Percentiles rank a stretch among this genome's conserved stretches.
Conservation (phyloP, 37 sponge, comb jelly and placozoan genomes). For the Ephydatia muelleri region DNA sequence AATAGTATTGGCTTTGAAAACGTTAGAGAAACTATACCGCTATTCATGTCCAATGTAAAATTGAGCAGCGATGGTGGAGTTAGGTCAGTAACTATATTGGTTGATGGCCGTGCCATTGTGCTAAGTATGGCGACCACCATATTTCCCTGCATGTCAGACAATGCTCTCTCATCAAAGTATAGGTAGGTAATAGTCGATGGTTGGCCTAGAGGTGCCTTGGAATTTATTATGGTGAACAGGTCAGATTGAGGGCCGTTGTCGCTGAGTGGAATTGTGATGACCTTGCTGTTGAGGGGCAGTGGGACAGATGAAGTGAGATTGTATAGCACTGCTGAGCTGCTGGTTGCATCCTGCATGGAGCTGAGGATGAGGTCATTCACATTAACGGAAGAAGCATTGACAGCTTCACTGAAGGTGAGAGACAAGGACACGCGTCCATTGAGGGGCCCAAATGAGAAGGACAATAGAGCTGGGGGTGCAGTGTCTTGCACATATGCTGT, state of each 20-base stretch:
- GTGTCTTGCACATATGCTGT: constrained; percentile 28
- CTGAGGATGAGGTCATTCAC: constrained; percentile 46
- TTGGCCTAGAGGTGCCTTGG: not conserved
- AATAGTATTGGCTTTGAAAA: constrained; percentile 60
- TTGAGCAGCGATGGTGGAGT: constrained; percentile 60
- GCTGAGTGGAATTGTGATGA: constrained; percentile 71
- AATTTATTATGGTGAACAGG: constrained; percentile 15
- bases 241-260: constrained; percentile 50
- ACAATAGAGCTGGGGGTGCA: constrained; percentile 50
- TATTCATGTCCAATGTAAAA: constrained; percentile 74
- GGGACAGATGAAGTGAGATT: constrained; percentile 28
- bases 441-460: constrained; percentile 72
- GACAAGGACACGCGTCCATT: constrained; percentile 74
- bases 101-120: constrained; percentile 12
- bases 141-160: constrained; percentile 68
- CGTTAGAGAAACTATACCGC: constrained; percentile 45
- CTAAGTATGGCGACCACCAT: constrained; percentile 17
- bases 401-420: constrained; percentile 76
- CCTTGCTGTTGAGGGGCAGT: constrained; percentile 24
- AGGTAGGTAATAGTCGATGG: constrained; percentile 60
- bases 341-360: constrained; percentile 28
- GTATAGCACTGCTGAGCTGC: constrained; percentile 17
- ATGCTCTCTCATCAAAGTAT: constrained; percentile 34
- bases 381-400: constrained; percentile 58
- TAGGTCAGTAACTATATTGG: constrained; percentile 45